Conservation (phyloP, 2,113 vertebrate species). For the Dasyprocta punctata region DNA sequence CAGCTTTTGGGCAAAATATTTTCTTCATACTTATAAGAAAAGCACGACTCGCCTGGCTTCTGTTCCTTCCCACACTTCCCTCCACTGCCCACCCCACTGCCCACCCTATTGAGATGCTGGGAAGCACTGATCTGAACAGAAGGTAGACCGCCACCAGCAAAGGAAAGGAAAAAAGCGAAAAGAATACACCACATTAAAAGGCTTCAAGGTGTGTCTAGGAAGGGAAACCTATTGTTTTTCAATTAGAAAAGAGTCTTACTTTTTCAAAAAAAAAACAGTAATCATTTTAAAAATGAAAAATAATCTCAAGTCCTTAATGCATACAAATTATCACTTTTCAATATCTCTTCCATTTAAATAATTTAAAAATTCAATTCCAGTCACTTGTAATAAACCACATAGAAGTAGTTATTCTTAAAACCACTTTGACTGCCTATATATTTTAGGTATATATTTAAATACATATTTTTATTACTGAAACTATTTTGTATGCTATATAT, state of each 20-base stretch:
- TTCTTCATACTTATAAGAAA: constrained; percentile 3
- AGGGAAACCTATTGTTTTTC: constrained; percentile 16
- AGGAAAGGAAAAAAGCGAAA: not conserved
- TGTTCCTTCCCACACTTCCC: not conserved
- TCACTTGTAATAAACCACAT: constrained; percentile 23
- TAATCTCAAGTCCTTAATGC: constrained; percentile 2
- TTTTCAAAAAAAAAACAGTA: constrained; percentile 27
- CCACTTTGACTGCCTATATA: not conserved
- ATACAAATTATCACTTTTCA: constrained; percentile 24
- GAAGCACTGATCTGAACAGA: not conserved
- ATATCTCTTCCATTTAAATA: constrained; percentile 36
- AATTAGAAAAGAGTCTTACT: not conserved
- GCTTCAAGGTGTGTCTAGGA: not conserved
- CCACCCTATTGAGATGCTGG: not conserved
- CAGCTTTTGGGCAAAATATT: constrained; percentile 38
- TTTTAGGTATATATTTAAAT: not conserved
- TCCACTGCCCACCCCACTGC: not conserved
- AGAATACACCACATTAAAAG: not conserved
- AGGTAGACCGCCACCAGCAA: not conserved
- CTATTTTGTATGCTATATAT: not conserved
- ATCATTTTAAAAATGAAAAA: constrained; percentile 52
- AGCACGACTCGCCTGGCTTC: not conserved
- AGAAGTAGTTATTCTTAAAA: constrained; percentile 26
- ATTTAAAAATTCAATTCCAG: constrained; percentile 53
- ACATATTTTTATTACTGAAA: not conserved